phyloP scores from a whole-genome alignment of 2,888 invertebrate genomes.

The Drymonia ruficornis region DNA sequence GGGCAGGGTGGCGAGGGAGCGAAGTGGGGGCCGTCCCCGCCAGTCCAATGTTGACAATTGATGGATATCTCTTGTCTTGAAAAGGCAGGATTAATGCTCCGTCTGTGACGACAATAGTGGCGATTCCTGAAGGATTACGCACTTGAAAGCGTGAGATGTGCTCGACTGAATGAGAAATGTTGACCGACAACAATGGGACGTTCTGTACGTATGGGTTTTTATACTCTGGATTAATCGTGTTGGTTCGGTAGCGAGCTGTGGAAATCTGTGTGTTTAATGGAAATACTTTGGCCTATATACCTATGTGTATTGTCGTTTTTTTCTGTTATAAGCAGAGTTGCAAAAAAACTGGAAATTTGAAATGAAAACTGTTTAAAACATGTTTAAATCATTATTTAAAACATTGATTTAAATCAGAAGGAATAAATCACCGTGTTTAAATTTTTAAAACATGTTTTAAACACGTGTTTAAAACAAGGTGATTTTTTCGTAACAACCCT shows the following conservation, averaged over 20 bases:
- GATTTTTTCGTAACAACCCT: too few species aligned
- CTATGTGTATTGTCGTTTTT: too few species aligned
- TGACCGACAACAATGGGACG: slow-evolving; percentile 33
- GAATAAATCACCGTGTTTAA: too few species aligned
- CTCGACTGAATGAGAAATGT: slow-evolving; percentile 39
- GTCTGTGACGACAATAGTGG: slow-evolving; percentile 71
- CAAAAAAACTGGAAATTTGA: too few species aligned
- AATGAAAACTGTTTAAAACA: too few species aligned
- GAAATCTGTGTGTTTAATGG: too few species aligned
- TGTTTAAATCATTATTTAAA: too few species aligned
- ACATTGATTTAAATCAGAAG: too few species aligned
- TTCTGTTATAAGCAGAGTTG: too few species aligned
- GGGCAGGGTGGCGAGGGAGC: slow-evolving; percentile 48
- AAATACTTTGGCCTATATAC: too few species aligned
- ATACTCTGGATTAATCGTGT: background rate
- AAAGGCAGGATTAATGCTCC: slow-evolving; percentile 83
- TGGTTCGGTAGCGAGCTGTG: background rate
- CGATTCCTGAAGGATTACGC: slow-evolving; percentile 71
- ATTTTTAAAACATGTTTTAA: too few species aligned
- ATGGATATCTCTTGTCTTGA: slow-evolving; percentile 83
- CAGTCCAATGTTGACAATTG: slow-evolving; percentile 84
- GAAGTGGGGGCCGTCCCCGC: slow-evolving; percentile 54
- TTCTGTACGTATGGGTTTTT: background rate
- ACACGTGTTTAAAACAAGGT: too few species aligned
- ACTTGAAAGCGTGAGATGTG: slow-evolving; percentile 47